These are phyloP conservation scores for Lophochroa leadbeateri DNA, from an alignment of 2,113 vertebrate genomes.

Conservation along the genomic window DNA sequence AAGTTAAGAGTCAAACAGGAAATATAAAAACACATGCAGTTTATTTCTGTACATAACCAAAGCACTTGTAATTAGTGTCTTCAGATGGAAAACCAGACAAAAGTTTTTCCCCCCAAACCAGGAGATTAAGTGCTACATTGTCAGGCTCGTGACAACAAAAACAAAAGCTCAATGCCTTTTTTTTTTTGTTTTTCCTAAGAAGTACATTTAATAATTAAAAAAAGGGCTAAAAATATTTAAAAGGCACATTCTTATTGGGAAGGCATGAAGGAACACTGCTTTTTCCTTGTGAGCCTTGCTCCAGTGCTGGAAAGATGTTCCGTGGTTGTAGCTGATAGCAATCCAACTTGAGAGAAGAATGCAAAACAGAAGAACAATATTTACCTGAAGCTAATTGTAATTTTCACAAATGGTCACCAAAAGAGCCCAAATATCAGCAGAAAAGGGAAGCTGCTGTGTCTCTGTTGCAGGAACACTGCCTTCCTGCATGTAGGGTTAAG, in stretches of 20 bases:
- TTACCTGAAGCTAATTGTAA: not conserved
- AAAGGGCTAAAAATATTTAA: not conserved
- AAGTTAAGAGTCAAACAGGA: not conserved
- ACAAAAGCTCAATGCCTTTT: not conserved
- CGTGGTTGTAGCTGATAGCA: not conserved
- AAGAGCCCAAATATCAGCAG: not conserved
- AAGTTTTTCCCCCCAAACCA: not conserved
- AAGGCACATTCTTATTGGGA: not conserved
- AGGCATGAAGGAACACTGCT: not conserved
- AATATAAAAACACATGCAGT: not conserved
- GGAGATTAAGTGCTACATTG: not conserved
- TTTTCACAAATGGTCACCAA: not conserved
- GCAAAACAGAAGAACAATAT: not conserved
- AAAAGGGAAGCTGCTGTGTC: not conserved
- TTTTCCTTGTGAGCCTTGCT: not conserved
- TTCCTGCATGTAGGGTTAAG: not conserved
- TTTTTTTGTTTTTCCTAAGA: not conserved
- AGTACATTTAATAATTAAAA: not conserved
- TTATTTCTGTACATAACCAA: not conserved
- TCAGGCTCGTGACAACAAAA: not conserved
- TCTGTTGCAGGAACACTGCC: not conserved
- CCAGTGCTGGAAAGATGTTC: not conserved
- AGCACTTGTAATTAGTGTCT: fast-evolving
- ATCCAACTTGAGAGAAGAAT: not conserved
- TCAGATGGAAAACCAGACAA: not conserved